Base-by-base conservation (phyloP, 2,797 vertebrate species). In the Rhincodon typus region DNA sequence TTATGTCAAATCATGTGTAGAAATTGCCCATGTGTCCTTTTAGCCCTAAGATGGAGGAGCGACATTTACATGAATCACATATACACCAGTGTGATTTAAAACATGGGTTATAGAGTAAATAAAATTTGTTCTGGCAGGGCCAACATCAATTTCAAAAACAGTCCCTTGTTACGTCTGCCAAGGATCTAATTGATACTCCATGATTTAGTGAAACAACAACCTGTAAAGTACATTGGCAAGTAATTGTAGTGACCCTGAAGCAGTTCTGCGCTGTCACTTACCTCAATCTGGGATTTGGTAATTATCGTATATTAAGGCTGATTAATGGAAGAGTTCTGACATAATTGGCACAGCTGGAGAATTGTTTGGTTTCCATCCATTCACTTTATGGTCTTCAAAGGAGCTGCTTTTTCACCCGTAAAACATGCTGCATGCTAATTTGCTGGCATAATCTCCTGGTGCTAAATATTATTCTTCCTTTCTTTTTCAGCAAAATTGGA, bases 401-500 rank as follows among this genome's bases (percentile, higher is more conserved):
- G 90, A 93, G 62, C 8, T 69, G 90, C 1, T 66, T 34, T 34
- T 67, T 69, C 69, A 69, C 12, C 2, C 8, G 25, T 93, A 69
- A 69, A 12, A 8, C 21, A 23, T 25, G 12, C 23, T 42, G 25
- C 21, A 42, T 93, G 90, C 34, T 93, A 10, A 69, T 93, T 42
- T 67, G 90, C 7, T 38, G 62, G n/a, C 67, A 1, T 38, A 23
- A 38, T 23, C 62, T 67, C 62, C 69, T 23, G 34, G 34, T 17
- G 19, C 34, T n/a, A 66, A 88, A 88, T n/a, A 17, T 42, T n/a
- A 77, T n/a, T 79, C 30, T 96, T 30, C 53, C 7, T 84, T 82
- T 34, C 30, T 94, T 66, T 79, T 96, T 79, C 90, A 96, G 95
- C 77, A n/a, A 96, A 96, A 79, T 84, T 96, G 90, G 46, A 95